Evolutionary conservation across 2,113 vertebrate species (phyloP), one percentile per base, ranked within the genome.

Genomic region (Ctenomys sociabilis): DNA sequence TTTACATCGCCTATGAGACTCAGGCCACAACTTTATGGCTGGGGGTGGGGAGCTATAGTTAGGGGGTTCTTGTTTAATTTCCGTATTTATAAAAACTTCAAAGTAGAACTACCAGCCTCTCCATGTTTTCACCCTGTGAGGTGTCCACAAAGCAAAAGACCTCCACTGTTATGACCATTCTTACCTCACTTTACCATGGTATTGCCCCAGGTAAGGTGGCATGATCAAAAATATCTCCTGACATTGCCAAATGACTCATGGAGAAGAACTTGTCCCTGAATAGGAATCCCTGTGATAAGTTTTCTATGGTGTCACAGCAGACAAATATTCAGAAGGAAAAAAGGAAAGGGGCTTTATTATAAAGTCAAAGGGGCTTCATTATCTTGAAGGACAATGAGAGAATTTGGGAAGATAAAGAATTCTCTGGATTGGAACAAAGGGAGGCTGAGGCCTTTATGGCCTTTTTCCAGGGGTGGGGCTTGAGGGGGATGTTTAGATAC

Each of bases 201-300:
- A 93, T 77, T 68, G 11, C 28, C 70, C 19, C 61, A 43, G 43
- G 28, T 61, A 68, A 96, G 82, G 68, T 24, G 30, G 68, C 26
- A 91, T 63, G 24, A 90, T 59, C 21, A 59, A 85, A 90, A 81
- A 75, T 64, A n/a, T 88, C 64, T 96, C 43, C 40, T 84, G 63
- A 87, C 52, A 40, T 82, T 75, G n/a, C 30, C 59, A 52, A 19
- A 81, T 54, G 12, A 85, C 49, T 7, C 32, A 30, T 24, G n/a
- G 24, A 68, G 57, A 43, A 16, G 35, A 81, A 63, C 19, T 81
- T 96, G 49, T 88, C 64, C 12, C 43, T 90, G 14, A 14, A 45
- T n/a, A 68, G 66, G 66, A 93, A 90, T 92, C 30, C 28, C 19
- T 81, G 16, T 37, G 17, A 49, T 49, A 49, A 6, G 49, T 49